Evolutionary conservation across 2,797 vertebrate species (phyloP), one percentile per base, ranked within the genome.

Genomic region (Picus viridis): DNA sequence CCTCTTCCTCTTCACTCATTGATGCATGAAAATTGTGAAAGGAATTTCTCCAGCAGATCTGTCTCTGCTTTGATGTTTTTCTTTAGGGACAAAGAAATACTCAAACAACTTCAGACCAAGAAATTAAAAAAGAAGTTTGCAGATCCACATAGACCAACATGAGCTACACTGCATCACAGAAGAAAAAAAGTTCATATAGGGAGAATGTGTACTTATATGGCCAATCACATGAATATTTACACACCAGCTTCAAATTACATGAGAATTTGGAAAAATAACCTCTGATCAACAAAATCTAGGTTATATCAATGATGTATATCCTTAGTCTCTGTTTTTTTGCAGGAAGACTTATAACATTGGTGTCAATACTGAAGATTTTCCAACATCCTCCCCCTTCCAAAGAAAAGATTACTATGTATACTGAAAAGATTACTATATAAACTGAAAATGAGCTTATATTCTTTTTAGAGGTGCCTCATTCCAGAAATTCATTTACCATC

Each of bases 41-140:
- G 68, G 65, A 83, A 83, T 89, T 93, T 96, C 88, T 91, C 58
- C 89, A 90, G 75, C 74, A 92, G 70, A 90, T 78, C 32, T 94
- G 70, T 86, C 63, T 91, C 85, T 96, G 83, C 86, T 93, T 91
- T 88, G 57, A 30, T 22, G 81, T 43, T 80, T 96, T 79, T 91
- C 62, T 91, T 94, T 86, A 80, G 51, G 56, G 32, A 88, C 53
- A 93, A 68, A 95, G 71, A 93, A 88, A 92, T 89, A 70, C 80
- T 94, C 68, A 71, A 90, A 78, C 57, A 91, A 90, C 14, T 88
- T 95, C 74, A 92, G 41, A 86, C 18, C 63, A 83, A 73, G 49
- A 88, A 86, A 86, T 53, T 3, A 76, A 91, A 89, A 91, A 72
- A 49, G 18, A 64, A 65, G 12, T 56, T 88, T 77, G 45, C 76